Evolutionary conservation across 2,888 invertebrate genomes (phyloP), one percentile per base, ranked within the genome.

Genomic region (Caenorhabditis wallacei): DNA sequence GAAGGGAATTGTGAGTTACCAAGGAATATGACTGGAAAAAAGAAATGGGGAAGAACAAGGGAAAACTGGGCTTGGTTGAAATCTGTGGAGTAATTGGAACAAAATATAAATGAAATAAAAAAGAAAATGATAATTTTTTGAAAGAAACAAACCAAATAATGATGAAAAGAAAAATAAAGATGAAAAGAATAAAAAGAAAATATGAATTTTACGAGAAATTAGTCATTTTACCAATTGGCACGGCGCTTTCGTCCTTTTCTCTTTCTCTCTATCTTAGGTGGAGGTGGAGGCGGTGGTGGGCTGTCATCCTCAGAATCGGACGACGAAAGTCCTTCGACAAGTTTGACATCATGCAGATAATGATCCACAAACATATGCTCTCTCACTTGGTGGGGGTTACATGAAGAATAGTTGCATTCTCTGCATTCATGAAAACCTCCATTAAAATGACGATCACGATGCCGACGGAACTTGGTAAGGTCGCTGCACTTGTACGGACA

Each of bases 311-410:
- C 74, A 13, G 72, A 48, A 10, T 74, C 72, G 8, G 63, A 63
- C 11, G 54, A 46, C n/a, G 53, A 40, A 26, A 63, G 35, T 16
- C 72, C 72, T 54, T 72, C 72, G 7, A 63, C 16, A 1, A 11
- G 11, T 11, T 26, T 37, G 8, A 54, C 43, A 18, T 72, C 72
- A 20, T 11, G 40, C 26, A 72, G 7, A 20, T 63, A 72, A 30
- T 72, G 72, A 20, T 72, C 63, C n/a, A 54, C n/a, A 26, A 18
- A 63, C 63, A 61, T 72, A 40, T 72, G 72, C 11, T 53, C 40
- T 1, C 54, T 5, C 2, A 72, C 61, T 24, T 53, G 53, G 5
- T 20, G 18, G 3, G 2, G 10, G 43, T 35, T 35, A 30, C 16
- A 8, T 0, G 63, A 26, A 4, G 51, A 35, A 43, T 51, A 72